Evolutionary conservation across 2,888 invertebrate genomes (phyloP), one percentile per base, ranked within the genome.

Genomic region (Bombyx huttoni): DNA sequence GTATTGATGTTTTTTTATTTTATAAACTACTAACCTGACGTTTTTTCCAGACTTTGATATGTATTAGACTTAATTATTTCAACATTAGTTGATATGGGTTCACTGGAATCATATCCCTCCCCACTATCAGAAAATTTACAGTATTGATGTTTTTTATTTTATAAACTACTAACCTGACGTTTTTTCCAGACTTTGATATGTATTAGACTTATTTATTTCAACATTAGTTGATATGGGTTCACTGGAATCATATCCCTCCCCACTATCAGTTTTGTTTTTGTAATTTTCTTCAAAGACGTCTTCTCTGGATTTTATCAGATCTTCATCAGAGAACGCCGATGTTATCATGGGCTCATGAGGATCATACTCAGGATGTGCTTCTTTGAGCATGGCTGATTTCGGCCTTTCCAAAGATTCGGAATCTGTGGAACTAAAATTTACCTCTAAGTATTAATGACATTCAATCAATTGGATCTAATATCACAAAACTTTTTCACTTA

Each of bases 321-420:
- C 88, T 56, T 88, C 88, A 56, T 88, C 88, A 2, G 87, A 87
- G 57, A 86, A 80, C 6, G 88, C 88, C 0, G 88, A 88, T 1
- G 88, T 88, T 57, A 88, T 86, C 88, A 88, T 88, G 10, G 87
- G 86, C 61, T 87, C 88, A 59, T 88, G 88, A 0, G 88, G 88
- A 59, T 88, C 88, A 55, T 88, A 88, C 57, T 85, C 88, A 0
- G 88, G 88, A 53, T 88, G 88, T 9, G 69, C 64, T 55, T 88
- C 88, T 56, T 87, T 88, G 58, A 78, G 64, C 77, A 80, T 83
- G 0, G 87, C 88, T 0, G 88, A 88, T 60, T 88, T 88, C 2
- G 88, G 88, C 57, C 88, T 73, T 58, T 88, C 88, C 53, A 85
- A 57, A 48, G 84, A 81, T 62, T 88, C 88, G 3, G 86, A 85